phyloP scores from a whole-genome alignment of 2,113 vertebrate species.

The Cyphomyrus plagiostoma region DNA sequence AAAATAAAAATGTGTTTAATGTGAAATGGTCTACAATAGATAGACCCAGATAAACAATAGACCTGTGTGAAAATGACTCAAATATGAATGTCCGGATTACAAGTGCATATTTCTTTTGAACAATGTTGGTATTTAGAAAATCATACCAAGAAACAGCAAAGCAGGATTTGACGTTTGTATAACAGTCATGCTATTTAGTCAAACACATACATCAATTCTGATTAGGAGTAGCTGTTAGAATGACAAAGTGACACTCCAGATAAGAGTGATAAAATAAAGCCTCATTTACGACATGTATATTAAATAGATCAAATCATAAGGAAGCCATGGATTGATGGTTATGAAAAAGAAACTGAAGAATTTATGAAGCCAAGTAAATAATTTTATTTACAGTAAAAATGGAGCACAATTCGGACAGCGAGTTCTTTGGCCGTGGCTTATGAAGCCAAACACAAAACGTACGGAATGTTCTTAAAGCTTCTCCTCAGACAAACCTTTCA shows the following conservation, averaged over 20 bases:
- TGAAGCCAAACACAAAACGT: background rate
- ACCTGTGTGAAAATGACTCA: background rate
- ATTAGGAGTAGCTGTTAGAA: background rate
- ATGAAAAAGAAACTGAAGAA: background rate
- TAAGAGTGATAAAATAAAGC: background rate
- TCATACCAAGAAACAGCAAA: background rate
- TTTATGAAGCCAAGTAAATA: background rate
- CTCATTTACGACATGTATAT: background rate
- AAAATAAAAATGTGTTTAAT: background rate
- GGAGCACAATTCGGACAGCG: background rate
- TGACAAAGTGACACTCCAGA: background rate
- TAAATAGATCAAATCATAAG: background rate
- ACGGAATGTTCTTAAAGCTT: background rate
- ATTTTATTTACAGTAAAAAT: background rate
- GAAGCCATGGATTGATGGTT: background rate
- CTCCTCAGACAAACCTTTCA: background rate
- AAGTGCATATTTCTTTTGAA: background rate
- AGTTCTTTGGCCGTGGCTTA: background rate
- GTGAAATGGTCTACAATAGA: background rate
- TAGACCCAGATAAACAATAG: no score
- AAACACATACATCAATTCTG: background rate
- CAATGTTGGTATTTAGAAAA: background rate
- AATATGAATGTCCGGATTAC: background rate
- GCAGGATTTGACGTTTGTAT: background rate
- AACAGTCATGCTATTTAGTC: background rate